phyloP scores from a whole-genome alignment of 92 coral and sea anemone genomes.

The Porites rus region DNA sequence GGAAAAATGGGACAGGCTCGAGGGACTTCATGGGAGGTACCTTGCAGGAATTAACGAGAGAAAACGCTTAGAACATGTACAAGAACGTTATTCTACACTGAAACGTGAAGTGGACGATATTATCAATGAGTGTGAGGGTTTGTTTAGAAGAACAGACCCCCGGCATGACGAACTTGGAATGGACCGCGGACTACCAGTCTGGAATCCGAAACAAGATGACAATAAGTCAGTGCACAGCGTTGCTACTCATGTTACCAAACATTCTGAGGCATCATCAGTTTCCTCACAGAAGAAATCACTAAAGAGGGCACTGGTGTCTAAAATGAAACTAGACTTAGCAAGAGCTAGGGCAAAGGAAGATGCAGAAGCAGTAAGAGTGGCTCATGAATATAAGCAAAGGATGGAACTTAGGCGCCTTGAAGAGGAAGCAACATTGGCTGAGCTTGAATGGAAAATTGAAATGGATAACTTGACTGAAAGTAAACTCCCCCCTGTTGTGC shows the following conservation, averaged over 20 bases:
- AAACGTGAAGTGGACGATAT: too few species aligned
- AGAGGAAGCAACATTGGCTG: conserved; percentile 63
- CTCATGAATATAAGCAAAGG: conserved; percentile 35
- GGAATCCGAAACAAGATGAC: conserved; percentile 1
- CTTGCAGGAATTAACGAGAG: too few species aligned
- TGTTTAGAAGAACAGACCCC: too few species aligned
- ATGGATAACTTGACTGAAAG: conserved; percentile 23
- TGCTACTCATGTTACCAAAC: conserved; percentile 1
- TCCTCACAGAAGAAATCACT: conserved; percentile 43
- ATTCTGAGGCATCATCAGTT: too few species aligned
- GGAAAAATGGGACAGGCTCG: too few species aligned
- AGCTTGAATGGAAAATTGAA: conserved; percentile 50
- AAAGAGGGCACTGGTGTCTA: conserved; percentile 32
- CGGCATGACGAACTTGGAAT: neutral
- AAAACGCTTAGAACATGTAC: too few species aligned
- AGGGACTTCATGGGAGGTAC: too few species aligned
- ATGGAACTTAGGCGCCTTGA: conserved; percentile 45
- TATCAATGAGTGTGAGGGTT: too few species aligned
- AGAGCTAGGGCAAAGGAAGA: conserved; percentile 53
- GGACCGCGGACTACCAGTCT: neutral
- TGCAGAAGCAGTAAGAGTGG: conserved; percentile 50
- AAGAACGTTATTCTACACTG: too few species aligned
- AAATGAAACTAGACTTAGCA: conserved; percentile 56
- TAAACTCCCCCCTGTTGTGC: neutral
- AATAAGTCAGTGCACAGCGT: neutral